Evolutionary conservation across 2,113 vertebrate species (phyloP).

Genomic region (Neogale vison): DNA sequence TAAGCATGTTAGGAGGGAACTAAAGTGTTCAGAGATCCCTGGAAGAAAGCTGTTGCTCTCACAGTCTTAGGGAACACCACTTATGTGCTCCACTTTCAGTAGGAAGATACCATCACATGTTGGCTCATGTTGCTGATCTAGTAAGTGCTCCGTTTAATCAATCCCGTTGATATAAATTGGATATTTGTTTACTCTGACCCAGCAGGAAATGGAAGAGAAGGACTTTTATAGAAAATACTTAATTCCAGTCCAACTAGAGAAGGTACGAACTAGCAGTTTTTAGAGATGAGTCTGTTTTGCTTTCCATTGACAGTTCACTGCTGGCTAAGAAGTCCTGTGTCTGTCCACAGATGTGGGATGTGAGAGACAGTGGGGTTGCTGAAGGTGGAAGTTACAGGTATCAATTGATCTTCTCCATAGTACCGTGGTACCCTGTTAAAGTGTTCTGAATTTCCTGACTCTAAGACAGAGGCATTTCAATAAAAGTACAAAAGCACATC

Average conservation of each 20-base stretch:
- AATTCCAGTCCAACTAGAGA: slow-evolving; percentile 33
- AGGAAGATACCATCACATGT: neutral
- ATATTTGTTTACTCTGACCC: slow-evolving; percentile 18
- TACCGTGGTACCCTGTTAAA: neutral
- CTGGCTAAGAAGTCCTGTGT: neutral
- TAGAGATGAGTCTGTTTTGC: slow-evolving; percentile 44
- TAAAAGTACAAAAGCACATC: neutral
- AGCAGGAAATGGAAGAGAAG: slow-evolving; percentile 57
- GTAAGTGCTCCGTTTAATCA: slow-evolving; percentile 43
- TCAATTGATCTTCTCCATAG: slow-evolving; percentile 11
- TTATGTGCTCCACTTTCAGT: neutral
- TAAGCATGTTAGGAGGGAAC: neutral
- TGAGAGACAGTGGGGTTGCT: neutral
- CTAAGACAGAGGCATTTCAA: neutral
- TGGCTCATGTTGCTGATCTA: slow-evolving; percentile 6
- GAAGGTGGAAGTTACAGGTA: neutral
- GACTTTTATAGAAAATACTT: slow-evolving; percentile 50
- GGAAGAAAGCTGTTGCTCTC: neutral
- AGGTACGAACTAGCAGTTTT: slow-evolving; percentile 4
- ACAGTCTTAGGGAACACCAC: neutral
- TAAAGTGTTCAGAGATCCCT: neutral
- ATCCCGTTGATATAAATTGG: slow-evolving; percentile 30
- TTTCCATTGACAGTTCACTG: neutral
- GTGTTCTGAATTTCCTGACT: neutral
- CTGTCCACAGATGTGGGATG: neutral